A percentile compares a stretch with the other conserved stretches of the same genome.
These are phyloP conservation scores for Seira sanloemensis DNA, from an alignment of 2,888 invertebrate genomes.

Conservation along the genomic window DNA sequence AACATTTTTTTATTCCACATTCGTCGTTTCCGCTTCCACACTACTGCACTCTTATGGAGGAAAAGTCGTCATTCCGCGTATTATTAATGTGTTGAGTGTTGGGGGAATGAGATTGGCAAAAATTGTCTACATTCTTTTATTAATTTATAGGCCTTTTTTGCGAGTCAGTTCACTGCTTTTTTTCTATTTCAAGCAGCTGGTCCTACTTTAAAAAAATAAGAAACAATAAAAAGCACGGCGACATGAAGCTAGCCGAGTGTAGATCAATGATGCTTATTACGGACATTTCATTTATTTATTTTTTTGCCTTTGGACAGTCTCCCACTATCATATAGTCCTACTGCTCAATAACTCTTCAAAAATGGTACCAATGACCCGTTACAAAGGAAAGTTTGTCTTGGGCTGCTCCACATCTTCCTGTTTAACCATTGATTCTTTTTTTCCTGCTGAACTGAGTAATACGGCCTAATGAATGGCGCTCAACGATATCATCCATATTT, in stretches of 20 bases:
- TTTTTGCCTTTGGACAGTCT: slow-evolving; percentile 1
- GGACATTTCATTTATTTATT: slow-evolving; percentile 3
- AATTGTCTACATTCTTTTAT: no score
- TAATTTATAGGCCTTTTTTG: no score
- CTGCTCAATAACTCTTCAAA: background rate
- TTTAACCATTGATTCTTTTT: no score
- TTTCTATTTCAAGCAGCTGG: no score
- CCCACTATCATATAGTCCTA: background rate
- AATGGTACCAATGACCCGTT: background rate
- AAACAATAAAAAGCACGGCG: no score
- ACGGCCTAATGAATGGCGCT: background rate
- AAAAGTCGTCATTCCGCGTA: no score
- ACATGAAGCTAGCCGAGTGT: background rate
- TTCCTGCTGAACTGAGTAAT: background rate
- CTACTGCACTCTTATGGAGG: no score
- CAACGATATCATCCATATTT: background rate
- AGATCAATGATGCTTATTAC: background rate
- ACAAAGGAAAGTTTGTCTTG: background rate
- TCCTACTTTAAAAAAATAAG: no score
- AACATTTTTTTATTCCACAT: background rate
- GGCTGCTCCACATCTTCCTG: background rate
- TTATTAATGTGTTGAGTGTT: no score
- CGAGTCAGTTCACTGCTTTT: no score
- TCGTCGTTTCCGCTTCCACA: background rate
- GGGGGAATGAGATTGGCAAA: no score